phyloP scores from a whole-genome alignment of 2,888 invertebrate species.

The Rhorus exstirpatorius region DNA sequence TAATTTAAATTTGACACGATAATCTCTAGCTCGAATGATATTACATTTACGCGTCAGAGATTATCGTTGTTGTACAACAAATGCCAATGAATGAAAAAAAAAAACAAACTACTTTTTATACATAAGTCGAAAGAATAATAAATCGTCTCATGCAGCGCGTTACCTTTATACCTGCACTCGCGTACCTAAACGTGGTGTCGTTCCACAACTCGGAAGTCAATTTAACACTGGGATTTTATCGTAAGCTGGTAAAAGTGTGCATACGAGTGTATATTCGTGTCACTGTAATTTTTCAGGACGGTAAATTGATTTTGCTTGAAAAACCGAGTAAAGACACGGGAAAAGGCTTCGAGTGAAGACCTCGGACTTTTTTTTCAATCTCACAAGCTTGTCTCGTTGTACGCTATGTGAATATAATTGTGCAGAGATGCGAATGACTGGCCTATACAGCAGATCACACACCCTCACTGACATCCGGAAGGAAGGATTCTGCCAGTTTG shows the following conservation, averaged over 20 bases:
- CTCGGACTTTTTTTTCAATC: too few species aligned
- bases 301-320: too few species aligned
- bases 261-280: neutral
- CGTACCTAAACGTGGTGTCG: conserved; percentile 70
- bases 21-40: conserved; percentile 17
- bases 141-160: conserved; percentile 66
- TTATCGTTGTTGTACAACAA: conserved; percentile 33
- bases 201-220: conserved; percentile 35
- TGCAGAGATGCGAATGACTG: too few species aligned
- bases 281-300: too few species aligned
- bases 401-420: too few species aligned
- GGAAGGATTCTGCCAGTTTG: too few species aligned
- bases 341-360: too few species aligned
- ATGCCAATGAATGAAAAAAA: conserved; percentile 70
- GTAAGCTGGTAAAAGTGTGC: neutral
- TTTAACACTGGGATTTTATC: conserved; percentile 12
- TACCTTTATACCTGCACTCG: conserved; percentile 71
- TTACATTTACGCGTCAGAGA: conserved; percentile 39
- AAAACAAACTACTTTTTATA: conserved; percentile 73
- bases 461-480: too few species aligned
- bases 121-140: conserved; percentile 59
- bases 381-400: too few species aligned
- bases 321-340: too few species aligned
- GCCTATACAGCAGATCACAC: too few species aligned
- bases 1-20: neutral